Evolutionary conservation across 2,888 invertebrate species (phyloP).

Genomic region (Apamea sordens): DNA sequence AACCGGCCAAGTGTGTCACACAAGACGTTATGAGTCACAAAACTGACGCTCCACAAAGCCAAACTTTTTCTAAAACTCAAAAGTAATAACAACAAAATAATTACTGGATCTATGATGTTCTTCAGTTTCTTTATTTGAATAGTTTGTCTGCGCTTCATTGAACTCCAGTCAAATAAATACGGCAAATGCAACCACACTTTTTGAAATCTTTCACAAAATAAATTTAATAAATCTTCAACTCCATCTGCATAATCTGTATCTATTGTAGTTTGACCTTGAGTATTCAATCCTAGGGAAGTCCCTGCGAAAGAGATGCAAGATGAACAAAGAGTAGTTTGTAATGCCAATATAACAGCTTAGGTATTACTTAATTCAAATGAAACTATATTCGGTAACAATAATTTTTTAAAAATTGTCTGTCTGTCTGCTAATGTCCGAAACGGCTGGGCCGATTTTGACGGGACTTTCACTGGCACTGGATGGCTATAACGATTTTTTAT

Average conservation of each 20-base stretch:
- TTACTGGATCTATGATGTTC: conserved; percentile 19
- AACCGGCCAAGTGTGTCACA: not conserved
- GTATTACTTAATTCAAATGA: no score
- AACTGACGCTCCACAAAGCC: not conserved
- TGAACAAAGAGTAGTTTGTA: no score
- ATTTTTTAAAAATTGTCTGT: no score
- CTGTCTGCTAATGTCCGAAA: no score
- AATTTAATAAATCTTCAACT: conserved; percentile 12
- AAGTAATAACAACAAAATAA: not conserved
- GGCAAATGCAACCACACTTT: conserved; percentile 43
- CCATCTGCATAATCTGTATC: conserved; percentile 23
- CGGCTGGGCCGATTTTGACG: no score
- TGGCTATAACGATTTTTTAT: no score
- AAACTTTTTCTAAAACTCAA: not conserved
- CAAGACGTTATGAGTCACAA: no score
- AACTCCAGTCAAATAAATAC: conserved; percentile 23
- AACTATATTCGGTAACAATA: no score
- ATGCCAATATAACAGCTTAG: no score
- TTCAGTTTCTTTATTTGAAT: conserved; percentile 14
- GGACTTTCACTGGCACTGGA: no score
- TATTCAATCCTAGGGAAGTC: conserved; percentile 33
- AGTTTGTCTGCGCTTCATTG: conserved; percentile 32
- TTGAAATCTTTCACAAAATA: conserved; percentile 24
- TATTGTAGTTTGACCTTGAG: conserved; percentile 18
- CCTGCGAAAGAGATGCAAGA: conserved; percentile 23